Base-by-base conservation (phyloP, 2,113 vertebrate species). In the Uropsilus gracilis region DNA sequence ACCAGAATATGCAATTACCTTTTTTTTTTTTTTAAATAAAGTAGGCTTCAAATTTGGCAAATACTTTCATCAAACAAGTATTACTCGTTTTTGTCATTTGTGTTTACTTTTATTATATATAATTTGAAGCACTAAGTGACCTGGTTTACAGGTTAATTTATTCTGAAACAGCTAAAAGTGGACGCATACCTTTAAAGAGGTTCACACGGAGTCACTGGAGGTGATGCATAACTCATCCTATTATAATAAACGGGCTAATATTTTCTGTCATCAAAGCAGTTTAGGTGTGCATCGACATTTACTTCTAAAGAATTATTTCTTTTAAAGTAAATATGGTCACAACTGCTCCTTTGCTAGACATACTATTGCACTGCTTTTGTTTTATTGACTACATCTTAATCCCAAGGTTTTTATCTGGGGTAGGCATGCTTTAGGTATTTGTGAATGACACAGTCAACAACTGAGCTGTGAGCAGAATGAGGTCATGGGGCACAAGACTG, bases 51-150 rank as follows among this genome's bases (percentile, higher is more conserved):
- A 59, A 75, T 32, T 68, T 14, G 26, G 39, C 71, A 72, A 71
- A 20, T 63, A 46, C 32, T 95, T 95, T 34, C 32, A 48, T 78
- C 66, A 89, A 71, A 32, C 42, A 90, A 88, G 83, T 28, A 89
- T 5, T 55, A 84, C 50, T 76, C 68, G 13, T 57, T 94, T 91
- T 83, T 91, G 53, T 39, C 37, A 17, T 7, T 13, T 71, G 32
- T 24, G 0, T 85, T 72, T 46, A 87, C 50, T 66, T 89, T 24
- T 17, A 34, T 34, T 39, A 55, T 37, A 63, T 46, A 30, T 73
- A 66, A 81, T 16, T 20, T 81, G 39, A 95, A 82, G 68, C 75
- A 24, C 53, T 73, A 34, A 94, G 72, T 16, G 39, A 77, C 32
- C 32, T 82, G 69, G 26, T 2, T 69, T 71, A 44, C 0, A 17